Evolutionary conservation across 1,140 invertebrate genomes (phyloP).

Genomic region (Bombus balteatus): DNA sequence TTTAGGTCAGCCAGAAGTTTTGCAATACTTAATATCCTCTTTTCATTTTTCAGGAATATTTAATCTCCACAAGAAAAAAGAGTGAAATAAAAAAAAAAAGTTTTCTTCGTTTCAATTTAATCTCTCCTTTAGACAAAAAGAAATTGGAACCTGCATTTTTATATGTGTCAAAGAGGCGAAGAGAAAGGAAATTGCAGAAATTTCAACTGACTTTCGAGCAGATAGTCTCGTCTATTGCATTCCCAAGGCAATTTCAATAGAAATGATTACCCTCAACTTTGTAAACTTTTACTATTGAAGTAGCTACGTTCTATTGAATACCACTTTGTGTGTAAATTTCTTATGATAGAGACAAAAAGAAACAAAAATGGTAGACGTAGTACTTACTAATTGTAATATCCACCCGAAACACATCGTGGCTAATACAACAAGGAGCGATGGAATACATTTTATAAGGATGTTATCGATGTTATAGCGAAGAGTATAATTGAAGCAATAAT

Average conservation of each 20-base stretch:
- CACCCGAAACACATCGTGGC: neutral
- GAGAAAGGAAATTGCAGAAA: neutral
- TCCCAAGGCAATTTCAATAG: neutral
- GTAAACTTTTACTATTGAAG: neutral
- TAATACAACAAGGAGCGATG: neutral
- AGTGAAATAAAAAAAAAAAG: neutral
- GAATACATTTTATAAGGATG: neutral
- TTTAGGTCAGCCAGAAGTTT: constrained; percentile 34
- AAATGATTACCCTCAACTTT: neutral
- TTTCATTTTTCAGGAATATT: neutral
- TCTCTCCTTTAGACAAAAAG: no score
- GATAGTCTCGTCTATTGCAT: neutral
- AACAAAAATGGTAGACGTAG: neutral
- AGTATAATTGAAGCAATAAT: neutral
- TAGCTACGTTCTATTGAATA: neutral
- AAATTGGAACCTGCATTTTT: neutral
- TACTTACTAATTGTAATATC: constrained; percentile 16
- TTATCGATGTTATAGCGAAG: neutral
- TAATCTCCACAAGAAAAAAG: neutral
- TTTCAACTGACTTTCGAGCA: constrained; percentile 1
- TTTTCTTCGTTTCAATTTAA: neutral
- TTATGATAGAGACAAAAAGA: neutral
- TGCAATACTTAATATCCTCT: neutral
- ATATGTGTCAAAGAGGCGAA: neutral
- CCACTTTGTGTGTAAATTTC: neutral